These are phyloP conservation scores for Callosobruchus maculatus DNA, from an alignment of 2,888 invertebrate genomes.

Conservation along the genomic window DNA sequence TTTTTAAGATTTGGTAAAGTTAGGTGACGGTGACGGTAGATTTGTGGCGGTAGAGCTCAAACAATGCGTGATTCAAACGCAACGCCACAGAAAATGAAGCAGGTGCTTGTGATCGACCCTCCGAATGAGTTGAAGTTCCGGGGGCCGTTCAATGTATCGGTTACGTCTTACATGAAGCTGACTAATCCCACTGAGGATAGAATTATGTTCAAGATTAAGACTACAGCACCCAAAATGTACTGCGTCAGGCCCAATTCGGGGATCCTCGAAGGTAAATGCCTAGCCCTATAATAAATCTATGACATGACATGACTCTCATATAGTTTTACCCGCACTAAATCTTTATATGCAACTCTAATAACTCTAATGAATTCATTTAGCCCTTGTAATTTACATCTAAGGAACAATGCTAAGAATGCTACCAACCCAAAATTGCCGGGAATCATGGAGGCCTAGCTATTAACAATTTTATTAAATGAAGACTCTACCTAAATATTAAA, in stretches of 20 bases:
- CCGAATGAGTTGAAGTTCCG: constrained; percentile 83
- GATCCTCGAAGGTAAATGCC: constrained; percentile 58
- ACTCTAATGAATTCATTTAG: no score
- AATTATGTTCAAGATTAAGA: constrained; percentile 84
- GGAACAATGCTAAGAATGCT: no score
- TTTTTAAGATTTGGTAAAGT: neutral
- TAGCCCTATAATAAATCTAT: constrained; percentile 20
- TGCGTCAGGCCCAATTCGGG: constrained; percentile 24
- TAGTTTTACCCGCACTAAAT: no score
- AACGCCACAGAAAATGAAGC: constrained; percentile 58
- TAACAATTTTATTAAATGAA: no score
- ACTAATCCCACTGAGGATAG: constrained; percentile 81
- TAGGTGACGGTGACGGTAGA: no score
- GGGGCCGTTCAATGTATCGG: constrained; percentile 80
- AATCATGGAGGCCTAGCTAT: no score
- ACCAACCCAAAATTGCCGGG: no score
- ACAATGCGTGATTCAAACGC: constrained; percentile 23
- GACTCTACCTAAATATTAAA: no score
- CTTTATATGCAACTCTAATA: no score
- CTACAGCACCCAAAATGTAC: constrained; percentile 25
- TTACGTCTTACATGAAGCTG: constrained; percentile 84
- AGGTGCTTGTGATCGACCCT: constrained; percentile 82
- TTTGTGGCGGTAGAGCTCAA: neutral
- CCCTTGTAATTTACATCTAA: no score
- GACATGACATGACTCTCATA: no score